Evolutionary conservation across 2,888 invertebrate species (phyloP), one percentile per base, ranked within the genome.

Genomic region (Pyrgus malvae): DNA sequence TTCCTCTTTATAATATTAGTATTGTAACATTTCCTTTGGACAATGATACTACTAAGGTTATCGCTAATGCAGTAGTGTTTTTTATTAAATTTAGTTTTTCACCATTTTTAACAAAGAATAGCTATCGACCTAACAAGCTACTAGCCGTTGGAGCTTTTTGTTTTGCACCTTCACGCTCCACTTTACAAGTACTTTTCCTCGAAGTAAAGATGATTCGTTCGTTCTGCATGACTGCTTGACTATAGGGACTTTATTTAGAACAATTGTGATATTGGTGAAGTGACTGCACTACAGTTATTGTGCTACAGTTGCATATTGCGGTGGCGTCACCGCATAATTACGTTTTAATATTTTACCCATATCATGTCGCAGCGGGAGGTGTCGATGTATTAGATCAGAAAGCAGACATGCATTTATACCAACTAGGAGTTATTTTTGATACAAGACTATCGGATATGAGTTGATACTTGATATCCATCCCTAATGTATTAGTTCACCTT

Each of bases 181-280:
- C 56, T 69, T 60, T 64, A 56, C 33, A 33, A 14, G 33, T 33
- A 8, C 60, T 65, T 68, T 66, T 68, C 69, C 65, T 63, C 59
- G 65, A 58, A 64, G 61, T 67, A 58, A 61, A 61, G 62, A 69
- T 68, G 69, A 79, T 33, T 14, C 33, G 14, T 78, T 80, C 63
- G 71, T 70, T 80, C 66, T 70, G 75, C 77, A 73, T 74, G 78
- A 72, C 44, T 58, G 46, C 38, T 27, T 48, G 25, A 12, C 17
- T 29, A 9, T 35, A 42, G 35, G 35, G 33, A 57, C 16, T 35
- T 19, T 56, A n/a, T 33, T 45, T 19, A 46, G 46, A 44, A 42
- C 25, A 37, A 37, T 44, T 50, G 35, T 16, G 21, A 35, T 33
- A 33, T 21, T 23, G 35, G 12, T 19, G n/a, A 14, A 9, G 11